phyloP scores from a whole-genome alignment of 2,888 invertebrate species.

The Ectobius pallidus region DNA sequence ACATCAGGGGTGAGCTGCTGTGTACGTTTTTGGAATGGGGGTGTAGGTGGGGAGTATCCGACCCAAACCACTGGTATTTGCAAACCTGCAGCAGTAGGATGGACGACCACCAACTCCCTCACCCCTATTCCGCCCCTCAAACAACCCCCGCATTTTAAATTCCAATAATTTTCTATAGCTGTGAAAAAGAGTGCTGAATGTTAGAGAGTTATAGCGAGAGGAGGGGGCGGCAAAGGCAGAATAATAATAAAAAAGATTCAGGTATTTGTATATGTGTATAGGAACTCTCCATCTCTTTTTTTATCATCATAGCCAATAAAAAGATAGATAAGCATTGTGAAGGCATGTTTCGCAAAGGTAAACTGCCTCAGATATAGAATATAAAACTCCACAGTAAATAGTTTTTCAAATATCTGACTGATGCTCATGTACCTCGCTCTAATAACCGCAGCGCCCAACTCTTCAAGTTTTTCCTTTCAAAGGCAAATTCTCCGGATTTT shows the following conservation, averaged over 20 bases:
- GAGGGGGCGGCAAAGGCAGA: neutral
- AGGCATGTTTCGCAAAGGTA: neutral
- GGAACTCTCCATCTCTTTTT: neutral
- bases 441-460: neutral
- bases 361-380: slow-evolving; percentile 1
- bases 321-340: neutral
- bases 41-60: slow-evolving; percentile 16
- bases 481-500: neutral
- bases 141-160: slow-evolving; percentile 39
- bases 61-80: slow-evolving; percentile 40
- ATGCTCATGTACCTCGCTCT: neutral
- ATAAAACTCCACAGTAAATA: neutral
- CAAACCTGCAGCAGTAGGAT: slow-evolving; percentile 12
- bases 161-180: slow-evolving; percentile 40
- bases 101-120: slow-evolving; percentile 9
- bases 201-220: neutral
- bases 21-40: slow-evolving; percentile 4
- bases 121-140: neutral
- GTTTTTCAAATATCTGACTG: slow-evolving; percentile 1
- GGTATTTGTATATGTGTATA: slow-evolving; percentile 20
- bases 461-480: neutral
- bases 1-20: slow-evolving; percentile 30
- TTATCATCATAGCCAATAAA: slow-evolving; percentile 4
- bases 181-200: slow-evolving; percentile 21
- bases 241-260: slow-evolving; percentile 23